Base-by-base conservation (phyloP, 2,113 vertebrate genomes). In the Cephalophus harveyi region DNA sequence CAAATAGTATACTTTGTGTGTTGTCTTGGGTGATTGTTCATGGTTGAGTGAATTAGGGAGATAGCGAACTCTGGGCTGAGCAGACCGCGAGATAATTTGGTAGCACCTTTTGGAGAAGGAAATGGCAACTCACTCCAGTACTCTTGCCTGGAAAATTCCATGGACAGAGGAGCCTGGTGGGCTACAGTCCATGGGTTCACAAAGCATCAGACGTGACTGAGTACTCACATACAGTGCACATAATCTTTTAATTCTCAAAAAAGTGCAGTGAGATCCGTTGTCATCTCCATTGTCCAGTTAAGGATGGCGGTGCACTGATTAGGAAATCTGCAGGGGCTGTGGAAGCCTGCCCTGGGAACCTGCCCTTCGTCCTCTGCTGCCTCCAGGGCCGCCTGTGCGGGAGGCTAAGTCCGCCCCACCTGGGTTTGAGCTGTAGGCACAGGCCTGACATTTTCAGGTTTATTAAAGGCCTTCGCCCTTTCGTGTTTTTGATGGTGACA, bases 381-480 rank as follows among this genome's bases (percentile, higher is more conserved):
- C 27, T 21, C 19, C 2, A 1, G 43, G 48, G 6, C 36, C 1
- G 5, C 33, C 9, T 14, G 23, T 27, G 0, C 5, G 17, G 28
- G 59, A 16, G 2, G 48, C 81, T 16, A 11, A 23, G 1, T 52
- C 60, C 76, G 3, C 17, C 46, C 88, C 0, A 25, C 13, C 28
- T 16, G n/a, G 33, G 27, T 28, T 13, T 1, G n/a, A 90, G 15
- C 15, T 16, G 52, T 83, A 83, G 83, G 71, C 30, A 12, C 5
- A 28, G 1, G 19, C 67, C 62, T 21, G 43, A 33, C n/a, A 11
- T 30, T 71, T 46, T 64, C 84, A 78, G n/a, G 6, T 76, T 82
- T 55, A 36, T 28, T 33, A 21, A 84, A 74, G 23, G 48, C 46
- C 54, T 59, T 92, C 1, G 0, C 46, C 52, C 21, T 17, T 60